Evolutionary conservation across 2,797 vertebrate species (phyloP).

Genomic region (Hirundo rustica): DNA sequence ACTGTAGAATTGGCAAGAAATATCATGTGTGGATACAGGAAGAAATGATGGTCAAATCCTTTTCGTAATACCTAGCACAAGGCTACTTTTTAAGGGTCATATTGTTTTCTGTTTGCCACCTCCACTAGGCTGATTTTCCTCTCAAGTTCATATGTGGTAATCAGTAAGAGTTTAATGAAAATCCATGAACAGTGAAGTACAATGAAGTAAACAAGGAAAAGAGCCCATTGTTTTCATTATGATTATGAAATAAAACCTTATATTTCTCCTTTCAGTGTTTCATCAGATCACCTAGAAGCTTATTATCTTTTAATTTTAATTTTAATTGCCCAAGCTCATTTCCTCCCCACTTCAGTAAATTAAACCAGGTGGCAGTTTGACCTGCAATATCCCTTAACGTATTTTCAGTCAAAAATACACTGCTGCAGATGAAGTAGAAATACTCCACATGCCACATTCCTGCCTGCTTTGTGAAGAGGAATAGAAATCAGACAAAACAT

Average conservation of each 20-base stretch:
- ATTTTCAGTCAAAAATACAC: neutral
- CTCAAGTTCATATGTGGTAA: neutral
- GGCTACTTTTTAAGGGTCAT: neutral
- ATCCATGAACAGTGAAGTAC: neutral
- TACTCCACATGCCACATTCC: neutral
- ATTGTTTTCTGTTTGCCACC: neutral
- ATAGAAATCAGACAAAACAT: neutral
- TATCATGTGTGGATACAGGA: neutral
- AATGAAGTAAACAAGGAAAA: neutral
- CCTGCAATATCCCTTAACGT: neutral
- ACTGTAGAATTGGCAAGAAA: neutral
- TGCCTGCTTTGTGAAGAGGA: neutral
- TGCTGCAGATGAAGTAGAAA: neutral
- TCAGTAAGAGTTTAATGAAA: neutral
- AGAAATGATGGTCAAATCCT: neutral
- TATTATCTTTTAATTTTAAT: neutral
- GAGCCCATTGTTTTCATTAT: neutral
- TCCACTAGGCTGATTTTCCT: neutral
- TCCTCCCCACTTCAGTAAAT: neutral
- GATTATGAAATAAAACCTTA: neutral
- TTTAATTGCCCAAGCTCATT: neutral
- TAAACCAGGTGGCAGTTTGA: neutral
- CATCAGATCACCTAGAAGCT: neutral
- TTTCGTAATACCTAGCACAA: neutral
- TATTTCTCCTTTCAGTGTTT: neutral